Evolutionary conservation across 2,888 invertebrate genomes (phyloP).

Genomic region (Drosophila demipolita): DNA sequence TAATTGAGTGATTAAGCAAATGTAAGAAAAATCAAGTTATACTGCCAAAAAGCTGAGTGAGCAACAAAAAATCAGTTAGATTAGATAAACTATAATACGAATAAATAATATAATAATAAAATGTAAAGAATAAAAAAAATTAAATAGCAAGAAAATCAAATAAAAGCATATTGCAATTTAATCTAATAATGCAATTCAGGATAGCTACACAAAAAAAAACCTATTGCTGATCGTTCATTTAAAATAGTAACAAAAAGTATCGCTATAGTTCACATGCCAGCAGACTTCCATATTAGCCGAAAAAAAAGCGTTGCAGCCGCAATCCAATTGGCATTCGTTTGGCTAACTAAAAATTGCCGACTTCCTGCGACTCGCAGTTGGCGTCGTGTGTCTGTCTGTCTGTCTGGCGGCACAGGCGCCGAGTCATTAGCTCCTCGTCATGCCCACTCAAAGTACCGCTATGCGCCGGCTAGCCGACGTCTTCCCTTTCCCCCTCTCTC

Average conservation of each 20-base stretch:
- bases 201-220: neutral
- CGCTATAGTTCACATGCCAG: conserved; percentile 14
- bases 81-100: neutral
- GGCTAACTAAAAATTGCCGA: conserved; percentile 66
- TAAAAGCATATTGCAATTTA: neutral
- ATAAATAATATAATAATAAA: neutral
- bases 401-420: conserved; percentile 46
- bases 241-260: neutral
- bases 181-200: neutral
- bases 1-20: conserved; percentile 63
- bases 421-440: conserved; percentile 65
- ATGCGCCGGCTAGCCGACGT: conserved; percentile 58
- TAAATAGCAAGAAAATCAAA: neutral
- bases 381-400: conserved; percentile 13
- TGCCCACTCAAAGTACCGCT: conserved; percentile 75
- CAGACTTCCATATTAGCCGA: conserved; percentile 2
- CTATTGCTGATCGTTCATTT: neutral
- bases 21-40: conserved; percentile 48
- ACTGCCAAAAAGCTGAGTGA: neutral
- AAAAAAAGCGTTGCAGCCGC: conserved; percentile 11
- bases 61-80: neutral
- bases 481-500: conserved; percentile 11
- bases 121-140: neutral
- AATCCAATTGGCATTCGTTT: conserved; percentile 40
- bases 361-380: conserved; percentile 60